These are phyloP conservation scores for Ceratothoa steindachneri DNA, from an alignment of 2,888 invertebrate species.

Conservation along the genomic window DNA sequence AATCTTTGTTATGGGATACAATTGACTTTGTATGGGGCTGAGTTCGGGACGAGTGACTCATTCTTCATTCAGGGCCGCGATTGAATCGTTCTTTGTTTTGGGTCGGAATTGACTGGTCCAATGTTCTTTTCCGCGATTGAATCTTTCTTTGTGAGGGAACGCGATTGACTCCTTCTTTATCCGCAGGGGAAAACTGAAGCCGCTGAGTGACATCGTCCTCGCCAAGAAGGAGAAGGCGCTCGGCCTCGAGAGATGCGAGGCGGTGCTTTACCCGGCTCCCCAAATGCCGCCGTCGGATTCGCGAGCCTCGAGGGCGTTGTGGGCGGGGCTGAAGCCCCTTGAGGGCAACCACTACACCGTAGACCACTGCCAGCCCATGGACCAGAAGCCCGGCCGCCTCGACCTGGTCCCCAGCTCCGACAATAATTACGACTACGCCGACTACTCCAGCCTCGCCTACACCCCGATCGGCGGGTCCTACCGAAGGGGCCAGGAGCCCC, in stretches of 20 bases:
- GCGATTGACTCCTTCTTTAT: too few species aligned
- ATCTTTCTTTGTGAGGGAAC: too few species aligned
- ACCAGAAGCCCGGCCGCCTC: slow-evolving; percentile 47
- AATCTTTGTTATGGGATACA: too few species aligned
- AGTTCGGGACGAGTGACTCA: too few species aligned
- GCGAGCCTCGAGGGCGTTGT: slow-evolving; percentile 65
- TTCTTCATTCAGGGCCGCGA: too few species aligned
- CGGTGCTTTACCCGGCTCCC: slow-evolving; percentile 58
- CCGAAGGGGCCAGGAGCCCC: not conserved
- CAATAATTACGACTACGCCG: slow-evolving; percentile 41
- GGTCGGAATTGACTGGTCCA: too few species aligned
- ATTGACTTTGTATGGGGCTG: too few species aligned
- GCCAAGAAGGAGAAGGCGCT: slow-evolving; percentile 54
- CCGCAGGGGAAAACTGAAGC: slow-evolving; percentile 47
- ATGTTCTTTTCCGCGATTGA: too few species aligned
- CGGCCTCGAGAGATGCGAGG: slow-evolving; percentile 59
- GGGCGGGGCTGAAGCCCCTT: slow-evolving; percentile 65
- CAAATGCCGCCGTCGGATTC: slow-evolving; percentile 19
- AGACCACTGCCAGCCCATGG: slow-evolving; percentile 48
- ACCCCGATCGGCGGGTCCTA: slow-evolving; percentile 25
- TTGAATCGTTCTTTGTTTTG: too few species aligned
- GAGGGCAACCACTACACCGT: slow-evolving; percentile 49
- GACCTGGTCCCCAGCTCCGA: slow-evolving; percentile 42
- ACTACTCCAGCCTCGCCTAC: slow-evolving; percentile 44
- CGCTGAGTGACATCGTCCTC: slow-evolving; percentile 42